A percentile compares a stretch with the other conserved stretches of the same genome.
Evolutionary conservation across 2,797 vertebrate genomes (phyloP).

Genomic region (Parotocinclus haroldoi): DNA sequence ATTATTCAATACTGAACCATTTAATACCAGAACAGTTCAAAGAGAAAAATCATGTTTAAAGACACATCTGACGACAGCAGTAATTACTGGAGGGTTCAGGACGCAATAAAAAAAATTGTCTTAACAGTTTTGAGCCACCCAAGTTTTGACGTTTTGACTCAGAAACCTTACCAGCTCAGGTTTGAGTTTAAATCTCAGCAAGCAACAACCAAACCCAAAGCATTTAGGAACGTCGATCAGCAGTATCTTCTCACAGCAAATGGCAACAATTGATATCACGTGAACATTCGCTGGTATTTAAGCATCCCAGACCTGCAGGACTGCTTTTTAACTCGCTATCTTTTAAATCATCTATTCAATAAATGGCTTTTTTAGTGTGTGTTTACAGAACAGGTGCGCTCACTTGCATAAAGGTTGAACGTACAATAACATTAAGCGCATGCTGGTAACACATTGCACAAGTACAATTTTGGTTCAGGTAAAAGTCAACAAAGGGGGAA

Average conservation of each 20-base stretch:
- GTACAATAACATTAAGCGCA: slow-evolving; percentile 36
- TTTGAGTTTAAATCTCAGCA: slow-evolving; percentile 20
- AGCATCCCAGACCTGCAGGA: slow-evolving; percentile 31
- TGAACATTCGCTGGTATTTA: slow-evolving; percentile 47
- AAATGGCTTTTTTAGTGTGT: slow-evolving; percentile 62
- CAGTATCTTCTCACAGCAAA: slow-evolving; percentile 28
- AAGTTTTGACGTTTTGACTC: slow-evolving; percentile 14
- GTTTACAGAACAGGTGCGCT: slow-evolving; percentile 27
- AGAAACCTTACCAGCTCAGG: background rate
- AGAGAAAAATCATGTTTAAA: slow-evolving; percentile 38
- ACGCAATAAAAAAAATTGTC: slow-evolving; percentile 35
- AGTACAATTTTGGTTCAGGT: slow-evolving; percentile 38
- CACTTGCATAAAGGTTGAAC: slow-evolving; percentile 45
- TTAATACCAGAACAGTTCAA: slow-evolving; percentile 47
- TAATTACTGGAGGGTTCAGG: slow-evolving; percentile 42
- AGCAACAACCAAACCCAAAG: slow-evolving; percentile 24
- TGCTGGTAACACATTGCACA: slow-evolving; percentile 39
- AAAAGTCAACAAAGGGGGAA: slow-evolving; percentile 26
- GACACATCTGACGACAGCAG: slow-evolving; percentile 44
- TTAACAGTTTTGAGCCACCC: slow-evolving; percentile 52
- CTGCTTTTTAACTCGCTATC: slow-evolving; percentile 12
- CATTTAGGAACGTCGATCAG: slow-evolving; percentile 6
- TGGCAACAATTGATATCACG: slow-evolving; percentile 8
- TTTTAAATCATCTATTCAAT: slow-evolving; percentile 22
- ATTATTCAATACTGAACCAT: slow-evolving; percentile 54